Evolutionary conservation across 1,140 invertebrate species (phyloP).

Genomic region (Drosophila ananassae): DNA sequence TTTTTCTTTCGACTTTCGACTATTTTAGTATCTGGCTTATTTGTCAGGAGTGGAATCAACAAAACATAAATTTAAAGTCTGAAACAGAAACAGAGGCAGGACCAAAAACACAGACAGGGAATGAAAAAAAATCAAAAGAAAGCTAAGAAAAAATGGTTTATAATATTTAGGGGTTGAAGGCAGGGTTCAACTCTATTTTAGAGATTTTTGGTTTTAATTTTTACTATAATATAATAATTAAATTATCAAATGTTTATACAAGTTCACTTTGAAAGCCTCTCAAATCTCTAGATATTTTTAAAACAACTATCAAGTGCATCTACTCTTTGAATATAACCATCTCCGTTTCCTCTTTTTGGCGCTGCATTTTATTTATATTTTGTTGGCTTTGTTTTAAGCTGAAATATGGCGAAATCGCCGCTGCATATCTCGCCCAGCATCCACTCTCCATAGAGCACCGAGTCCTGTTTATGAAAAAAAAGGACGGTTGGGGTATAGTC

Average conservation of each 20-base stretch:
- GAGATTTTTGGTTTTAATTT: neutral
- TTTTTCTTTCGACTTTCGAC: neutral
- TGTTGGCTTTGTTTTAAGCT: slow-evolving; percentile 39
- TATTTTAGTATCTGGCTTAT: slow-evolving; percentile 12
- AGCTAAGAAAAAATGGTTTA: neutral
- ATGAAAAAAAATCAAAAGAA: neutral
- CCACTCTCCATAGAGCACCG: too few relatives aligned
- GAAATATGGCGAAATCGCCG: slow-evolving; percentile 64
- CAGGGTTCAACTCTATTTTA: neutral
- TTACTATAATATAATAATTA: neutral
- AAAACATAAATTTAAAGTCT: slow-evolving; percentile 56
- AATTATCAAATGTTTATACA: neutral
- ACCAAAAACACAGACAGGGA: neutral
- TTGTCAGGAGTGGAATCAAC: slow-evolving; percentile 48
- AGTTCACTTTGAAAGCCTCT: neutral
- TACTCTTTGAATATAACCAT: neutral
- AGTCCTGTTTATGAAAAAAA: neutral
- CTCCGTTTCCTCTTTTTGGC: neutral
- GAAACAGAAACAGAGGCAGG: slow-evolving; percentile 16
- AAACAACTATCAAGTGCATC: neutral
- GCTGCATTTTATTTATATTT: slow-evolving; percentile 9
- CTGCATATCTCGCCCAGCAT: slow-evolving; percentile 56
- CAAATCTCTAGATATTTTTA: neutral
- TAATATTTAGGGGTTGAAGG: neutral
- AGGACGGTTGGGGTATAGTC: neutral